Base-by-base conservation (phyloP, 2,113 vertebrate genomes). In the Dasyurus viverrinus region DNA sequence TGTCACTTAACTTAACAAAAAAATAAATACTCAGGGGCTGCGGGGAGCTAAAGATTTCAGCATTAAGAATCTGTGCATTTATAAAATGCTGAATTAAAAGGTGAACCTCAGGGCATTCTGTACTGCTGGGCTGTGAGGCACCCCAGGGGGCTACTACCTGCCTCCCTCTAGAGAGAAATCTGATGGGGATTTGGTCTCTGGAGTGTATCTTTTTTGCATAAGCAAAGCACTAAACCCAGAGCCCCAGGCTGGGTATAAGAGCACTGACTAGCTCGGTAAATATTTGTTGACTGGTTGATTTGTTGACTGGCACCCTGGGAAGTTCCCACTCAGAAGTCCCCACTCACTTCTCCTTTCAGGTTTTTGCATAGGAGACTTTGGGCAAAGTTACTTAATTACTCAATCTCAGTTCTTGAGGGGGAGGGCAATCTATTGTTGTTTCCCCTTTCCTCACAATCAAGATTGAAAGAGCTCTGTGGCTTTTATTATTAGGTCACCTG, bases 401-500 rank as follows among this genome's bases (percentile, higher is more conserved):
- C 48, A 1, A 68, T 6, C 25, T 53, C 2, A 19, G 4, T 48
- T 2, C 27, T 48, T 0, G 6, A 27, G 36, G 25, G 36, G 22
- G 48, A 48, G 48, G 48, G 7, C 93, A 47, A n/a, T 27, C 22
- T 42, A 57, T 30, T 47, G 48, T 36, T 16, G 12, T 36, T 36
- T 27, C 11, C 68, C n/a, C 2, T 60, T 6, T 42, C 50, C 50
- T 52, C 53, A 1, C 36, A 76, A 47, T 50, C 26, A 53, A 46
- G 95, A n/a, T 89, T 22, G 27, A 53, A 8, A 68, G 95, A 55
- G 42, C 52, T 19, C 93, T 90, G 94, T 53, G 54, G 91, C 96
- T 96, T 91, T 94, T 96, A 95, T 93, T 96, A 94, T 93, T 96
- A 96, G 97, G 96, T 98, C 97, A 97, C 94, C 92, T 97, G 96